Evolutionary conservation across 2,797 vertebrate species (phyloP).

Genomic region (Buphagus erythrorhynchus): DNA sequence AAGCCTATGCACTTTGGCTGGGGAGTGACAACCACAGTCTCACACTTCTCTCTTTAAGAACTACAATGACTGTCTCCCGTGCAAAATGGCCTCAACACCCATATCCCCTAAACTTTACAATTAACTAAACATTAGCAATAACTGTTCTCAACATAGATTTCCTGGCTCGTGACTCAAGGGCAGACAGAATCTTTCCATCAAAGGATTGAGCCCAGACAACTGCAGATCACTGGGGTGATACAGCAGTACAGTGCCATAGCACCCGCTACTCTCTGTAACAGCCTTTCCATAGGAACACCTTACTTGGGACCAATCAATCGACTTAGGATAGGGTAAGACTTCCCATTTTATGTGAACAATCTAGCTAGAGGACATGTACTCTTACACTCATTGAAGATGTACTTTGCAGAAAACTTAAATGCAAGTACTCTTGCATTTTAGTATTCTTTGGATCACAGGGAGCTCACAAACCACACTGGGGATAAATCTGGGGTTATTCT

Average conservation of each 20-base stretch:
- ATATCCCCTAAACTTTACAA: background rate
- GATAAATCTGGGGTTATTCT: background rate
- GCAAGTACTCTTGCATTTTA: background rate
- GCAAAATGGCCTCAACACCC: background rate
- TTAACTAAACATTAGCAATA: background rate
- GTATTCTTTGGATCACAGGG: background rate
- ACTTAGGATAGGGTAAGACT: background rate
- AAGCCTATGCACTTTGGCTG: background rate
- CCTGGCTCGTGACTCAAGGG: background rate
- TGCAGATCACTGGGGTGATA: background rate
- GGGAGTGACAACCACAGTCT: background rate
- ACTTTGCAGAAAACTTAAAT: background rate
- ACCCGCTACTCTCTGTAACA: background rate
- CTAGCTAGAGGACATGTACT: background rate
- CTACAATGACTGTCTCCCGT: accelerated
- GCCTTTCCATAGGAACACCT: background rate
- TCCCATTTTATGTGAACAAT: background rate
- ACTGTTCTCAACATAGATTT: background rate
- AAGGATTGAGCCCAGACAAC: background rate
- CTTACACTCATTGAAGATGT: background rate
- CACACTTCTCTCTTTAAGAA: background rate
- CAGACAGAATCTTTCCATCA: background rate
- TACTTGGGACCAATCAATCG: background rate
- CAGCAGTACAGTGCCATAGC: background rate
- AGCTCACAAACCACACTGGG: background rate